Percentiles rank a stretch among this genome's conserved stretches.
Conservation (phyloP, 2,888 invertebrate genomes). For the Lycaena phlaeas region DNA sequence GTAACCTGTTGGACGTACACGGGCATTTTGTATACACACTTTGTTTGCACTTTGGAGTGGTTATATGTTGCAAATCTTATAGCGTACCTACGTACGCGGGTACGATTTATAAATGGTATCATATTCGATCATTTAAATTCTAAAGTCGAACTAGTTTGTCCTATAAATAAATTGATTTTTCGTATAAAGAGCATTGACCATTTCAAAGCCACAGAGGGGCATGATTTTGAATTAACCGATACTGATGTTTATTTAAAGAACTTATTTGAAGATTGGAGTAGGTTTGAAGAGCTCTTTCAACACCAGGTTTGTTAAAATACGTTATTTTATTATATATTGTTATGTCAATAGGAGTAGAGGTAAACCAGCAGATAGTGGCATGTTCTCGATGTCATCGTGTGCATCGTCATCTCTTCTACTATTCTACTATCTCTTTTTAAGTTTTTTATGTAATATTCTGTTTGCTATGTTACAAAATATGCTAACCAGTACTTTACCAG, state of each 20-base stretch:
- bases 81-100: slow-evolving; percentile 31
- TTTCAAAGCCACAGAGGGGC: slow-evolving; percentile 28
- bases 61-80: slow-evolving; percentile 31
- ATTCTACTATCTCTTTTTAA: slow-evolving; percentile 15
- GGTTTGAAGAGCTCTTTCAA: slow-evolving; percentile 24
- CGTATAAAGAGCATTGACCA: slow-evolving; percentile 24
- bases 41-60: slow-evolving; percentile 32
- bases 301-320: slow-evolving; percentile 21
- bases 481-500: too few relatives aligned
- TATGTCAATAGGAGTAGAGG: background rate
- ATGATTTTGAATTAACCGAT: slow-evolving; percentile 27
- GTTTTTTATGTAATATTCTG: too few relatives aligned
- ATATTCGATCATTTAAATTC: slow-evolving; percentile 32
- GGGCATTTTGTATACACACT: slow-evolving; percentile 22
- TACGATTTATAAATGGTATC: slow-evolving; percentile 37
- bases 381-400: too few relatives aligned
- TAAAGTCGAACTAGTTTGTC: slow-evolving; percentile 4
- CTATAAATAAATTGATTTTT: slow-evolving; percentile 11
- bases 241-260: slow-evolving; percentile 25
- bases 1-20: background rate
- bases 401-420: too few relatives aligned
- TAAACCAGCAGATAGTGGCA: too few relatives aligned
- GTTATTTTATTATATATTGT: slow-evolving; percentile 12
- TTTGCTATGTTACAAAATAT: too few relatives aligned
- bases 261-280: slow-evolving; percentile 22